Base-by-base conservation (phyloP, 2,113 vertebrate species). In the Hepsetus odoe region DNA sequence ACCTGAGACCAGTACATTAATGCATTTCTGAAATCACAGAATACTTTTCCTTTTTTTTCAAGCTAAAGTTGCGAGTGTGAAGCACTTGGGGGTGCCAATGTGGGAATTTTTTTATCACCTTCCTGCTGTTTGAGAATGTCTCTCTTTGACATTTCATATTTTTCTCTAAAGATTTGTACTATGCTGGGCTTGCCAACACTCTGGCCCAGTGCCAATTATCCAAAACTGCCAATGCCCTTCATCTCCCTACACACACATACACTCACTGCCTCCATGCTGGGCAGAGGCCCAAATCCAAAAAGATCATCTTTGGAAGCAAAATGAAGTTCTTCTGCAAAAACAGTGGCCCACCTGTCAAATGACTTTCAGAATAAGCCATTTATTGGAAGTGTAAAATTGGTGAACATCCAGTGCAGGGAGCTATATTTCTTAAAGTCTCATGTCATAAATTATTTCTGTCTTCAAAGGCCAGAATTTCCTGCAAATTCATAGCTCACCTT, bases 191-290 rank as follows among this genome's bases (percentile, higher is more conserved):
- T 64, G 44, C 42, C 40, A 76, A 71, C 65, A 30, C 32, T 30
- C 35, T 58, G 66, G 32, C 35, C 12, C 20, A 24, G 13, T 44
- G 68, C 72, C 65, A 75, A 51, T 56, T 51, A 66, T 68, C 64
- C 51, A 68, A 46, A 77, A 68, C 74, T 40, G 61, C 64, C 68
- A 59, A 72, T 81, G 59, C 38, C 40, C 74, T 28, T 62, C 30
- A 72, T 28, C 46, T 56, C 53, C 30, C 64, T 38, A 30, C 7
- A 55, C 40, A 38, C 35, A 30, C 16, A 30, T 33, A 64, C 16
- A n/a, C 6, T 24, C 30, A 0, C 26, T 33, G 61, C 20, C n/a
- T 42, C 26, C 14, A 20, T 10, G 67, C 53, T 16, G 49, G 53
- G 44, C 72, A 40, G 38, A 64, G 38, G 46, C 38, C 51, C 35